A percentile compares a stretch with the other conserved stretches of the same genome.
These are phyloP conservation scores for Helogale parvula DNA, from an alignment of 2,113 vertebrate genomes.

Conservation along the genomic window DNA sequence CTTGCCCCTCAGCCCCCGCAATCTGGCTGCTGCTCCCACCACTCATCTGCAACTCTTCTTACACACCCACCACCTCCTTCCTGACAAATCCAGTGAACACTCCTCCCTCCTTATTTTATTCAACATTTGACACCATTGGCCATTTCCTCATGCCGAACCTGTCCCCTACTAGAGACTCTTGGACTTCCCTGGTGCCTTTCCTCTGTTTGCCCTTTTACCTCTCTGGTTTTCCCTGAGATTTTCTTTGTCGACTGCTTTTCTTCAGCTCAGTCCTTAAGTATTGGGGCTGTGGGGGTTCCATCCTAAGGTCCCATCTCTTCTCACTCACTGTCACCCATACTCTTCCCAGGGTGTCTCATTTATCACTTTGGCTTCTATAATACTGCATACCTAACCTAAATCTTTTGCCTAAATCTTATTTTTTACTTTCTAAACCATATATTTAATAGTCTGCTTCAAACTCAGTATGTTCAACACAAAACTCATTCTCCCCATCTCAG, in stretches of 20 bases:
- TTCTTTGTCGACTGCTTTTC: not conserved
- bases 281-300: not conserved
- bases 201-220: not conserved
- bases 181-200: not conserved
- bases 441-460: not conserved
- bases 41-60: not conserved
- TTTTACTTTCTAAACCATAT: not conserved
- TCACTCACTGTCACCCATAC: not conserved
- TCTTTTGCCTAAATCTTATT: not conserved
- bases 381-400: not conserved
- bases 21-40: not conserved
- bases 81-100: not conserved
- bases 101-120: not conserved
- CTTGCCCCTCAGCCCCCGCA: not conserved
- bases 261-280: not conserved
- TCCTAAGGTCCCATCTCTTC: not conserved
- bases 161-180: too few species aligned
- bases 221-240: not conserved
- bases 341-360: not conserved
- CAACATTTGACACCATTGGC: not conserved
- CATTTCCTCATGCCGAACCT: not conserved
- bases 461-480: not conserved
- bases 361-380: not conserved
- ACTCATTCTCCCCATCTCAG: not conserved
- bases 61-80: accelerated